A percentile compares a stretch with the other conserved stretches of the same genome.
Evolutionary conservation across 2,797 vertebrate genomes (phyloP).

Genomic region (Arctocebus calabarensis): DNA sequence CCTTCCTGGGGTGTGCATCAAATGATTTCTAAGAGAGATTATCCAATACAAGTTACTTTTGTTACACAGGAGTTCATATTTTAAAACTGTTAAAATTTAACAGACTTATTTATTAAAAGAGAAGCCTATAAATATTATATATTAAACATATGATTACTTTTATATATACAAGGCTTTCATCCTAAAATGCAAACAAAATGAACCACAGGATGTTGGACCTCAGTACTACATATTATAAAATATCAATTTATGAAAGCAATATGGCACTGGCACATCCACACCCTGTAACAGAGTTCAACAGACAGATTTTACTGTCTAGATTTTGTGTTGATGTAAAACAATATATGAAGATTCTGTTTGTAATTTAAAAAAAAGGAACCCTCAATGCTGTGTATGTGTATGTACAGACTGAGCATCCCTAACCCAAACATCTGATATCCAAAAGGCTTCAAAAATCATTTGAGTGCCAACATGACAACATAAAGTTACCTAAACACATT

Average conservation of each 20-base stretch:
- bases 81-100: slow-evolving; percentile 49
- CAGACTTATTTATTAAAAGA: slow-evolving; percentile 25
- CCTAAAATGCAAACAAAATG: not conserved
- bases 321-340: not conserved
- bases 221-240: not conserved
- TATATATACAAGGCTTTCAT: not conserved
- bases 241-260: not conserved
- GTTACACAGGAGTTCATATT: slow-evolving; percentile 8
- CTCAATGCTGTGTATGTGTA: not conserved
- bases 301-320: not conserved
- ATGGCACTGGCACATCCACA: not conserved
- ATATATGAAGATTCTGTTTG: not conserved
- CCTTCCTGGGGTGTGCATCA: slow-evolving; percentile 97
- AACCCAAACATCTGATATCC: not conserved
- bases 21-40: slow-evolving; percentile 93
- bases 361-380: not conserved
- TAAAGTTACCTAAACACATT: not conserved
- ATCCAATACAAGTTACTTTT: slow-evolving; percentile 59
- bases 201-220: not conserved
- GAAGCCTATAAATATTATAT: not conserved
- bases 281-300: not conserved
- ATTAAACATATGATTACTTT: not conserved
- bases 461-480: not conserved
- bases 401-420: not conserved
- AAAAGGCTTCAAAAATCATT: not conserved